Evolutionary conservation across 2,797 vertebrate species (phyloP), one percentile per base, ranked within the genome.

Genomic region (Heteromormyrus szaboi): DNA sequence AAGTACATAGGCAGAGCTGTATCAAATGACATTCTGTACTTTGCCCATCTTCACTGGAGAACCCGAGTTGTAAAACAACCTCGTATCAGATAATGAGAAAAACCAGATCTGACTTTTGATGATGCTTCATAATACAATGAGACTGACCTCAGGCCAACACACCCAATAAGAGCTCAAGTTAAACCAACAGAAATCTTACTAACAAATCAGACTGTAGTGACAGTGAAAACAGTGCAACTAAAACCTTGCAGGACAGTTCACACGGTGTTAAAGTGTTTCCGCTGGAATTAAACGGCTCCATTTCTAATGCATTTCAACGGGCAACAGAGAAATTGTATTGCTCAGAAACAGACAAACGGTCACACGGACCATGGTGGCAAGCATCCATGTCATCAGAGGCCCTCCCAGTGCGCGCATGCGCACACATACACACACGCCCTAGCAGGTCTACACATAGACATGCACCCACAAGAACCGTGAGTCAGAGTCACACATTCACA

Each of bases 131-230:
- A 37, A 72, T 17, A 37, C 33, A 37, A 37, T 72, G 68, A 72
- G 68, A 72, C 2, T 72, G 68, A 72, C 68, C 68, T 37, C 68
- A 37, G 68, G 33, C 68, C 33, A 37, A 72, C 68, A 72, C 68
- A 72, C 68, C 68, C 68, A 72, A 37, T 17, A 17, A 7, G 68
- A n/a, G 44, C 17, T 79, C 41, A 44, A 46, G 14, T 79, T 41
- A 79, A 41, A 81, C 41, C 76, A 81, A 81, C 76, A 81, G 76
- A 44, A 46, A 81, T 81, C 41, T n/a, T 81, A 81, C 37, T n/a
- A n/a, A 46, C 76, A 22, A n/a, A 81, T 81, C 17, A 46, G 7
- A 81, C 76, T 81, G 76, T 9, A 46, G 76, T 44, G 76, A 81
- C 41, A 46, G 76, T 19, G 76, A 72, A 72, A 12, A 37, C 65